Evolutionary conservation across 2,113 vertebrate genomes (phyloP).

Genomic region (Vulpes ferrilata): DNA sequence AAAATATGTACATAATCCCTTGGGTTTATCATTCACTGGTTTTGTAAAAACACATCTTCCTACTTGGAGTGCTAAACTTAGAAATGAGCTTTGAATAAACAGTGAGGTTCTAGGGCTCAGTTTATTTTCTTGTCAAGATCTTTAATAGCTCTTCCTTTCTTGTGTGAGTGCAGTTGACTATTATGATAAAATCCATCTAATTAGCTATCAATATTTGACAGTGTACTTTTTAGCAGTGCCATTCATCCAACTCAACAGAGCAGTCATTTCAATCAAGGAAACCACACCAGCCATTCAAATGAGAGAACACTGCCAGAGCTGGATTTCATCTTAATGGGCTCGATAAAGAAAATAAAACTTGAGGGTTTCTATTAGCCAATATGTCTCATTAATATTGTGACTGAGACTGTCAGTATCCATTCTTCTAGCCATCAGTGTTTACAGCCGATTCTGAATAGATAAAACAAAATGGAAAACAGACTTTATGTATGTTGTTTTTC

Average conservation of each 20-base stretch:
- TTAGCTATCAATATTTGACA: constrained; percentile 87
- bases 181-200: constrained; percentile 87
- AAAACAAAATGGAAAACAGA: constrained; percentile 65
- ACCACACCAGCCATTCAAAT: constrained; percentile 85
- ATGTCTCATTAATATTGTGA: constrained; percentile 84
- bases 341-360: constrained; percentile 83
- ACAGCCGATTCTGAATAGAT: constrained; percentile 75
- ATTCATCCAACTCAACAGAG: constrained; percentile 85
- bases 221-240: constrained; percentile 83
- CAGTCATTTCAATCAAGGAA: constrained; percentile 87
- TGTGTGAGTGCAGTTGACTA: constrained; percentile 82
- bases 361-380: constrained; percentile 82
- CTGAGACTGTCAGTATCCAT: constrained; percentile 81
- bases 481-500: constrained; percentile 69
- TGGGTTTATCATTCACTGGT: constrained; percentile 50
- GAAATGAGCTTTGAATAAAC: constrained; percentile 79
- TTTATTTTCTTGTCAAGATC: constrained; percentile 86
- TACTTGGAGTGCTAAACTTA: constrained; percentile 71
- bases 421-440: constrained; percentile 78
- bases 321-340: constrained; percentile 84
- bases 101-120: constrained; percentile 78
- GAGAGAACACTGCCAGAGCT: constrained; percentile 83
- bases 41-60: constrained; percentile 64
- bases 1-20: constrained; percentile 32
- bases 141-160: constrained; percentile 80